Percentiles rank a stretch among this genome's conserved stretches.
These are phyloP conservation scores for Dasypogon diadema DNA, from an alignment of 2,888 invertebrate genomes.

Conservation along the genomic window DNA sequence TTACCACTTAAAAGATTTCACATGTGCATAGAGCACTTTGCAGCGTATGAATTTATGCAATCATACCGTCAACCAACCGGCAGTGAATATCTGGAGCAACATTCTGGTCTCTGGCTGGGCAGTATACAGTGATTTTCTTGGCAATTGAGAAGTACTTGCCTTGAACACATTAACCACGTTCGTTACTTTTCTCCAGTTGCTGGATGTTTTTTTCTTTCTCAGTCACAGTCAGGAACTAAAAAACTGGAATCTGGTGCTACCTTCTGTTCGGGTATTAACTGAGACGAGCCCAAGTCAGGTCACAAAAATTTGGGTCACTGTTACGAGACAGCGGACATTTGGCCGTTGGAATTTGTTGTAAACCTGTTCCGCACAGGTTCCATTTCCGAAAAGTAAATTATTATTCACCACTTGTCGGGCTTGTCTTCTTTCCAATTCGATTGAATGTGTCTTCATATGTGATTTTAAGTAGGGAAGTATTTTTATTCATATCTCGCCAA, in stretches of 20 bases:
- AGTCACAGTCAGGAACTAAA: conserved; percentile 9
- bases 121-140: conserved; percentile 1
- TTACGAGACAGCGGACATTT: conserved; percentile 51
- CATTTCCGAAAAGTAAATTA: conserved; percentile 42
- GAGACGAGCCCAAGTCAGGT: conserved; percentile 23
- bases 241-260: conserved; percentile 23
- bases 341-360: conserved; percentile 35
- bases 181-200: conserved; percentile 26
- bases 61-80: conserved; percentile 31
- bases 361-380: conserved; percentile 30
- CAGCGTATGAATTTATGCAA: conserved; percentile 22
- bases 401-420: conserved; percentile 32
- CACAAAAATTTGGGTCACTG: conserved; percentile 51
- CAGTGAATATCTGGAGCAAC: conserved; percentile 24
- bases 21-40: background rate
- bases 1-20: too few relatives aligned
- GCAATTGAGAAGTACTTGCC: conserved; percentile 10
- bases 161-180: conserved; percentile 11
- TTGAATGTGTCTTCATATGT: conserved; percentile 20
- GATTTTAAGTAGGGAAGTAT: conserved; percentile 8
- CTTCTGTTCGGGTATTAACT: conserved; percentile 9
- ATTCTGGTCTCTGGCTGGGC: too few relatives aligned
- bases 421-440: conserved; percentile 6
- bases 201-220: background rate
- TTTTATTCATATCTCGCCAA: background rate